Conservation (phyloP, 2,888 invertebrate species). For the Proisotoma minuta region DNA sequence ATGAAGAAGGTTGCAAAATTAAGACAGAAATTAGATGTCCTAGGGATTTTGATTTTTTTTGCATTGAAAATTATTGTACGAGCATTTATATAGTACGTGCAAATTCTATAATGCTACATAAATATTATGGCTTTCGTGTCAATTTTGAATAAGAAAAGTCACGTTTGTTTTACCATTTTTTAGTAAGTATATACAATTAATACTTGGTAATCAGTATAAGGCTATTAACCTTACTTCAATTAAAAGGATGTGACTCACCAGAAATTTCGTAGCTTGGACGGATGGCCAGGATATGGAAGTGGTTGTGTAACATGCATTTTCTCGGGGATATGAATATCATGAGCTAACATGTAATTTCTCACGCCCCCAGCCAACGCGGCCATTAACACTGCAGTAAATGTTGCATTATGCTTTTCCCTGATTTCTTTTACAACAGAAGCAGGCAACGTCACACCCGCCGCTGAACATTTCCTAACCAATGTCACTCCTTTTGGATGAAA, state of each 20-base stretch:
- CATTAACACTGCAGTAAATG: slow-evolving; percentile 32
- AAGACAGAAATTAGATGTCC: too few species aligned
- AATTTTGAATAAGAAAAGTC: background rate
- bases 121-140: background rate
- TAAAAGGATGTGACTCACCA: slow-evolving; percentile 24
- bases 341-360: slow-evolving; percentile 34
- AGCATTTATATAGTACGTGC: too few species aligned
- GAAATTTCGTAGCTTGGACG: slow-evolving; percentile 31
- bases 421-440: slow-evolving; percentile 25
- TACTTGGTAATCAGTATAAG: background rate
- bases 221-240: background rate
- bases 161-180: too few species aligned
- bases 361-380: slow-evolving; percentile 35
- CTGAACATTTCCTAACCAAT: slow-evolving; percentile 17
- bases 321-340: slow-evolving; percentile 31
- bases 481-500: slow-evolving; percentile 25
- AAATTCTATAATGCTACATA: too few species aligned
- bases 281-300: slow-evolving; percentile 35
- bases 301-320: slow-evolving; percentile 30
- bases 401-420: slow-evolving; percentile 17
- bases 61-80: too few species aligned
- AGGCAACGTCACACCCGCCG: slow-evolving; percentile 22
- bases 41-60: too few species aligned
- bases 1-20: too few species aligned
- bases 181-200: background rate